These are phyloP conservation scores for Mesembrinibis cayennensis DNA, from an alignment of 2,113 vertebrate species.

Conservation along the genomic window DNA sequence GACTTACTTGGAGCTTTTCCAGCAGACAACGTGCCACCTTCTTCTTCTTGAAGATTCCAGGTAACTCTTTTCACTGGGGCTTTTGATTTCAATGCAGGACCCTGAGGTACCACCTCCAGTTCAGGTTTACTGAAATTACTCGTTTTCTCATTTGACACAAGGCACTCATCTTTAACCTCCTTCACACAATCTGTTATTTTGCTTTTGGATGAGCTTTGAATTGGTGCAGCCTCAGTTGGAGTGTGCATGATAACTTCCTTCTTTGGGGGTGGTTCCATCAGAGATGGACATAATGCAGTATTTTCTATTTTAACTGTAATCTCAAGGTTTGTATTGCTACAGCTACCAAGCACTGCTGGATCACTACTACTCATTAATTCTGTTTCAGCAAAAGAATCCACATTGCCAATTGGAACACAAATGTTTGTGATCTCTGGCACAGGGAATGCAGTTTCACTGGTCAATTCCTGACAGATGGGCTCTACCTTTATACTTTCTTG, in stretches of 20 bases:
- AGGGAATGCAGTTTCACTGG: neutral
- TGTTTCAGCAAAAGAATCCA: slow-evolving; percentile 60
- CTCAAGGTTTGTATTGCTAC: slow-evolving; percentile 51
- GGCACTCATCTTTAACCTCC: slow-evolving; percentile 45
- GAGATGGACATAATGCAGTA: slow-evolving; percentile 6
- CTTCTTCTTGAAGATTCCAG: slow-evolving; percentile 92
- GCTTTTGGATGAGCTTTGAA: neutral
- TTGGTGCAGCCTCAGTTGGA: neutral
- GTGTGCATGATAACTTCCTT: slow-evolving; percentile 33
- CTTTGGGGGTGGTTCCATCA: slow-evolving; percentile 25
- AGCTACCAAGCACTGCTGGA: neutral
- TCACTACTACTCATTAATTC: neutral
- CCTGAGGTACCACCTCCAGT: slow-evolving; percentile 39
- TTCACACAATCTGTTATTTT: neutral
- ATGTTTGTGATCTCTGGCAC: slow-evolving; percentile 47
- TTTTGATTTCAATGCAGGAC: slow-evolving; percentile 75
- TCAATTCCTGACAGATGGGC: slow-evolving; percentile 37
- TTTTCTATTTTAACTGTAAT: slow-evolving; percentile 65
- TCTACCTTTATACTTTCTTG: slow-evolving; percentile 50
- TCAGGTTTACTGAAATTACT: slow-evolving; percentile 28
- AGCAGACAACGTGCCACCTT: slow-evolving; percentile 22
- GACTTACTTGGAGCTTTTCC: slow-evolving; percentile 84
- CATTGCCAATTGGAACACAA: slow-evolving; percentile 12
- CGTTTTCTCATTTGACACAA: neutral
- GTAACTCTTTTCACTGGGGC: slow-evolving; percentile 91